Conservation (phyloP, 2,113 vertebrate genomes). For the Fukomys damarensis region DNA sequence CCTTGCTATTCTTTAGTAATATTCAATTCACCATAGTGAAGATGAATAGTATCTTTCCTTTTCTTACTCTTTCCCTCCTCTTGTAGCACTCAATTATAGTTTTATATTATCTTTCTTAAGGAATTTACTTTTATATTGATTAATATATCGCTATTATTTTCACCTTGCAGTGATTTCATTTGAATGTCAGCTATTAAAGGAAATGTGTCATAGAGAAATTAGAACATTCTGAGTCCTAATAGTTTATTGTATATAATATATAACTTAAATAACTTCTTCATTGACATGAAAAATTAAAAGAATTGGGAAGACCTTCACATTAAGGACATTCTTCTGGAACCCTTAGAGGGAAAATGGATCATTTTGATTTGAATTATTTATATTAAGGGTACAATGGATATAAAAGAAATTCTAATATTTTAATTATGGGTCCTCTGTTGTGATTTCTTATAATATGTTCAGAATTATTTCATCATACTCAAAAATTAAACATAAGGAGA, state of each 20-base stretch:
- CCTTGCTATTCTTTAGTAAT: slow-evolving; percentile 18
- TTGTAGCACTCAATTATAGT: neutral
- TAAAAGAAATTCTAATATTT: slow-evolving; percentile 75
- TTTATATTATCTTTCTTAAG: neutral
- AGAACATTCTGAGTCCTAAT: neutral
- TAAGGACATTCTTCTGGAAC: slow-evolving; percentile 47
- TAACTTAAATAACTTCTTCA: slow-evolving; percentile 47
- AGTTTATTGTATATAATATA: slow-evolving; percentile 12
- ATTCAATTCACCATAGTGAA: slow-evolving; percentile 1
- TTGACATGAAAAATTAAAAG: slow-evolving; percentile 45
- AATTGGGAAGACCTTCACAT: slow-evolving; percentile 52
- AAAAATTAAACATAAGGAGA: slow-evolving; percentile 68
- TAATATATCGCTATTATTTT: neutral
- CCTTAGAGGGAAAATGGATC: slow-evolving; percentile 51
- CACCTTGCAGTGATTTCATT: neutral
- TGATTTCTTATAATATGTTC: slow-evolving; percentile 60
- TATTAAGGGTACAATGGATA: slow-evolving; percentile 62
- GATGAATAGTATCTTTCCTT: neutral
- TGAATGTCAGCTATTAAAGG: slow-evolving; percentile 3
- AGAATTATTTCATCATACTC: slow-evolving; percentile 53
- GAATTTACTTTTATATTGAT: neutral
- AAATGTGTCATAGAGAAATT: slow-evolving; percentile 31
- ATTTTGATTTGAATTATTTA: slow-evolving; percentile 66
- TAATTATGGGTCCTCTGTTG: slow-evolving; percentile 69
- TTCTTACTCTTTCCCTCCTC: neutral